Evolutionary conservation across 2,797 vertebrate genomes (phyloP).

Genomic region (Falco columbarius): DNA sequence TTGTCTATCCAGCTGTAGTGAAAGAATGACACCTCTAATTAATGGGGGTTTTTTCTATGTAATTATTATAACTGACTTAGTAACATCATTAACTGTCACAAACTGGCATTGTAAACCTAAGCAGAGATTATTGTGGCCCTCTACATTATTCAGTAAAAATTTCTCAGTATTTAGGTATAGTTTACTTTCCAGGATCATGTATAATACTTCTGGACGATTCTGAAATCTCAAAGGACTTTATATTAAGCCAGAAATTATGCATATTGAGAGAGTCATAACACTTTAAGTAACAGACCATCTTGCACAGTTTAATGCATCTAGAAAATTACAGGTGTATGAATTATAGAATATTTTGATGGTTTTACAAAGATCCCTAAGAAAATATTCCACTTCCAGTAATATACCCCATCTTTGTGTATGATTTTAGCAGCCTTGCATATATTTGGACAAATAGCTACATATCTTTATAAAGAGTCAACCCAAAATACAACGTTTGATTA

Average conservation of each 20-base stretch:
- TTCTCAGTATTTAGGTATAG: background rate
- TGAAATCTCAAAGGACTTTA: background rate
- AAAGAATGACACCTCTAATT: background rate
- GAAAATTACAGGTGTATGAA: background rate
- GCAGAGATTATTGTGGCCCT: background rate
- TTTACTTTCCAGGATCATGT: background rate
- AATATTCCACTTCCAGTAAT: background rate
- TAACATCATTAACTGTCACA: background rate
- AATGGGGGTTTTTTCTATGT: fast-evolving
- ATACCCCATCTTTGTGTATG: background rate
- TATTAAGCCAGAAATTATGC: background rate
- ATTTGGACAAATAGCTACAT: background rate
- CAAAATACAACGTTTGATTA: background rate
- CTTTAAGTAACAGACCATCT: background rate
- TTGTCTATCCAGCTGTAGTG: background rate
- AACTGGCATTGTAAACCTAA: background rate
- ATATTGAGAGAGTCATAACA: background rate
- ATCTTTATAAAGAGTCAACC: background rate
- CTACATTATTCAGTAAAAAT: background rate
- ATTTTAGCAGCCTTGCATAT: background rate
- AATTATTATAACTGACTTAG: background rate
- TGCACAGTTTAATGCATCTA: background rate
- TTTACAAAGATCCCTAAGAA: background rate
- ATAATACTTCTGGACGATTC: background rate
- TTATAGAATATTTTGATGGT: background rate